These are phyloP conservation scores for Xenopus tropicalis DNA, from an alignment of 2,113 vertebrate genomes.

Conservation along the genomic window DNA sequence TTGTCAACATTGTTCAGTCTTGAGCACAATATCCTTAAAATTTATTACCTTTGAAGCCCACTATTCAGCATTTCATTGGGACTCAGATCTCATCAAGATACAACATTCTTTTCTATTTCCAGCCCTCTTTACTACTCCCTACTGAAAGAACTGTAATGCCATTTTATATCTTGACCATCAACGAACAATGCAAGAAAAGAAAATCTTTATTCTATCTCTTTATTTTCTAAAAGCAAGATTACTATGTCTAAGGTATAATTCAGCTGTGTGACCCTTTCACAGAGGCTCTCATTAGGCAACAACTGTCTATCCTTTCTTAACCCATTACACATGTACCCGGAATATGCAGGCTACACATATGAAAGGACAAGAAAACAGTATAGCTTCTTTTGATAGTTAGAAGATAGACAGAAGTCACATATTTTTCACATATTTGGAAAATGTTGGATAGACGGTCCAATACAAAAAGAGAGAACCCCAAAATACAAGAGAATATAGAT, in stretches of 20 bases:
- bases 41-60: conserved; percentile 42
- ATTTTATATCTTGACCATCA: conserved; percentile 51
- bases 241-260: conserved; percentile 19
- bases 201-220: conserved; percentile 18
- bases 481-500: no score
- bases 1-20: conserved; percentile 45
- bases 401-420: no score
- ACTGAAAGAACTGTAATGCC: conserved; percentile 48
- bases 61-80: conserved; percentile 47
- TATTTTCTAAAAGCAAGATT: conserved; percentile 22
- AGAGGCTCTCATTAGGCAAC: no score
- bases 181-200: conserved; percentile 46
- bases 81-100: conserved; percentile 48
- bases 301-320: no score
- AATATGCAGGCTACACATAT: no score
- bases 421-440: no score
- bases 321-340: no score
- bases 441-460: no score
- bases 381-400: no score
- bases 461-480: no score
- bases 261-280: conserved; percentile 12
- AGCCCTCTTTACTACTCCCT: conserved; percentile 49
- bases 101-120: conserved; percentile 36
- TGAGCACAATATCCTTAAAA: conserved; percentile 30
- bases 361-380: no score